These are phyloP conservation scores for Oenanthe melanoleuca DNA, from an alignment of 2,113 vertebrate genomes.

Conservation along the genomic window DNA sequence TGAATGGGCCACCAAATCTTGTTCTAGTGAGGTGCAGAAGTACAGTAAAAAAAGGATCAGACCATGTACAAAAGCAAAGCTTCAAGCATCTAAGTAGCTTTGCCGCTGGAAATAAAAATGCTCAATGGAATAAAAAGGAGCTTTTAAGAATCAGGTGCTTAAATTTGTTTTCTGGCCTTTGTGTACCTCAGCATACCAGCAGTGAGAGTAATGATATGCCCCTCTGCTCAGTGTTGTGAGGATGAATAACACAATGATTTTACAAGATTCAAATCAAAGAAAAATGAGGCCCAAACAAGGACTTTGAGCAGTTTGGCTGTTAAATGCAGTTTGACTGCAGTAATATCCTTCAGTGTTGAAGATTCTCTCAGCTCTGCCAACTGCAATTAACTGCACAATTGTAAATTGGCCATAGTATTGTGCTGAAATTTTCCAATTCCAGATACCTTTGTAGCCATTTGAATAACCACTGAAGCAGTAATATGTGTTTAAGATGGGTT, in stretches of 20 bases:
- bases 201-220: not conserved
- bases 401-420: not conserved
- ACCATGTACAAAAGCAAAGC: not conserved
- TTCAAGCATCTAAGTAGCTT: not conserved
- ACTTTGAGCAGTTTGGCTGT: not conserved
- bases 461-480: not conserved
- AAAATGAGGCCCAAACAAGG: not conserved
- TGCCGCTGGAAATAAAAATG: not conserved
- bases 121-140: not conserved
- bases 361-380: not conserved
- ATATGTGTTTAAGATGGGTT: not conserved
- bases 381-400: not conserved
- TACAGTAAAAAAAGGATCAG: not conserved
- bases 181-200: not conserved
- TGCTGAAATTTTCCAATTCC: not conserved
- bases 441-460: not conserved
- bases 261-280: not conserved
- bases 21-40: not conserved
- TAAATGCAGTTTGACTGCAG: not conserved
- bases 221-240: not conserved
- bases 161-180: not conserved
- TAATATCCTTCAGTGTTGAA: not conserved
- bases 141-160: not conserved
- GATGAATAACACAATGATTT: not conserved
- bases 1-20: not conserved